A percentile compares a stretch with the other conserved stretches of the same genome.
Evolutionary conservation across 2,113 vertebrate species (phyloP).

Genomic region (Ivindomyrus marchei): DNA sequence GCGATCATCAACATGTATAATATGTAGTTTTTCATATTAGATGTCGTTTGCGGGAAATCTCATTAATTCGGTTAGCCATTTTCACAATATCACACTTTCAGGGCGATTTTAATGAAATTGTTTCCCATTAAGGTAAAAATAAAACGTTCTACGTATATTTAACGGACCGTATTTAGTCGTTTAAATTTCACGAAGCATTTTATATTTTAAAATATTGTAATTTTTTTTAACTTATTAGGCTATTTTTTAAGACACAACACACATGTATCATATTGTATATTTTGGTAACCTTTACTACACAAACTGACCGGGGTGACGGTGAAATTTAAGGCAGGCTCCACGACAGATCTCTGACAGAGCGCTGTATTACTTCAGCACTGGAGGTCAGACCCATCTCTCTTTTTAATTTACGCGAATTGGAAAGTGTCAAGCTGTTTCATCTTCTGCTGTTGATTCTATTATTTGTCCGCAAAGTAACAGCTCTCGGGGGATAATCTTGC

Average conservation of each 20-base stretch:
- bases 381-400: slow-evolving; percentile 20
- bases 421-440: slow-evolving; percentile 38
- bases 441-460: slow-evolving; percentile 40
- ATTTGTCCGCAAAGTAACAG: slow-evolving; percentile 50
- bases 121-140: background rate
- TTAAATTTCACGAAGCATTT: background rate
- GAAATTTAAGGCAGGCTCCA: background rate
- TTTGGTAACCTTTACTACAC: background rate
- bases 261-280: background rate
- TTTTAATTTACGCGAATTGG: slow-evolving; percentile 56
- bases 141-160: background rate
- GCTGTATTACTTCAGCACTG: background rate
- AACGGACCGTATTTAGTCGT: background rate
- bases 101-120: background rate
- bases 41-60: background rate
- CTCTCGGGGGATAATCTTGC: slow-evolving; percentile 51
- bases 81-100: background rate
- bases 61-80: background rate
- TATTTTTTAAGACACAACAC: background rate
- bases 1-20: background rate
- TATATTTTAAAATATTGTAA: background rate
- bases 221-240: background rate
- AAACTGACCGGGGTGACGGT: background rate
- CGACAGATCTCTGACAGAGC: background rate
- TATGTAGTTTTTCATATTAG: background rate